A percentile compares a stretch with the other conserved stretches of the same genome.
Evolutionary conservation across 2,113 vertebrate species (phyloP).

Genomic region (Crocuta crocuta): DNA sequence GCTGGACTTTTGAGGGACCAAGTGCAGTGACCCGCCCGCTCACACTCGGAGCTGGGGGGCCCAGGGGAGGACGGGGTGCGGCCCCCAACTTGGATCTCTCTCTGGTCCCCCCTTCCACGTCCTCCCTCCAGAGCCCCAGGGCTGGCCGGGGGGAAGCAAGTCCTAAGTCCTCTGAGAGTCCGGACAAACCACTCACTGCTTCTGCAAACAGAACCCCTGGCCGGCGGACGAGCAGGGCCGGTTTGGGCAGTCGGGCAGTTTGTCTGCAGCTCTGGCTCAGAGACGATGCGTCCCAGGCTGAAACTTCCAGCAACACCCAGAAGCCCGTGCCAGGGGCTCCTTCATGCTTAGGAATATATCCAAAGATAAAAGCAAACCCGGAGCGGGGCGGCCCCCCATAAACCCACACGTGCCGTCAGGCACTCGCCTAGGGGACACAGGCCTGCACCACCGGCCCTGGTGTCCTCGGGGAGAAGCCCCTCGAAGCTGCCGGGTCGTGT

Average conservation of each 20-base stretch:
- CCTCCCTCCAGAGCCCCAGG: neutral
- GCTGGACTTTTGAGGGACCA: neutral
- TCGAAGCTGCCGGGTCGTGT: neutral
- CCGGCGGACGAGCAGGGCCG: too few relatives aligned
- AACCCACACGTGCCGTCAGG: fast-evolving
- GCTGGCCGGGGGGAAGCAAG: neutral
- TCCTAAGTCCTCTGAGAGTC: neutral
- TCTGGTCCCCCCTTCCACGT: neutral
- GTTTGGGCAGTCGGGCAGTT: neutral
- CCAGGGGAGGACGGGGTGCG: neutral
- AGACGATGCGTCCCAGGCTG: neutral
- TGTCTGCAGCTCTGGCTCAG: neutral
- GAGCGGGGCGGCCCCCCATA: neutral
- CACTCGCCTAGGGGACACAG: neutral
- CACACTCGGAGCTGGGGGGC: neutral
- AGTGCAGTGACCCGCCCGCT: neutral
- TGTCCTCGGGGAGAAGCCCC: neutral
- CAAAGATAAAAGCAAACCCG: neutral
- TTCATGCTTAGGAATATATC: neutral
- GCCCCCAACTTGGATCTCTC: neutral
- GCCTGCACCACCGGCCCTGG: neutral
- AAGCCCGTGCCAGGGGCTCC: neutral
- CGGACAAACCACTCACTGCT: neutral
- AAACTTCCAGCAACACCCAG: neutral
- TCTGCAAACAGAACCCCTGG: neutral